These are phyloP conservation scores for Aporophyla lueneburgensis DNA, from an alignment of 2,888 invertebrate species.

Conservation along the genomic window DNA sequence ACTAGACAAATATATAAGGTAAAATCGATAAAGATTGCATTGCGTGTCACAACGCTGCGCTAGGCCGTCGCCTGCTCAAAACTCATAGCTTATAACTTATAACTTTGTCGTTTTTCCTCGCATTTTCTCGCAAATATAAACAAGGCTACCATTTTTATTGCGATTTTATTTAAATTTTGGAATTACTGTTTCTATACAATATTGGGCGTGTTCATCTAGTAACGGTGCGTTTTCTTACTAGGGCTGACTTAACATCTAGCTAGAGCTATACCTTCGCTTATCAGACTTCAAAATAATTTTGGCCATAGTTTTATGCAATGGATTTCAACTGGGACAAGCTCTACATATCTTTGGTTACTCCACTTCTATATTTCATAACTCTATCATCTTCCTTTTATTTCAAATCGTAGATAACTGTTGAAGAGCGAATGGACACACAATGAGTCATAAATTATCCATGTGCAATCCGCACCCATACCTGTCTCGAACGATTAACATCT, in stretches of 20 bases:
- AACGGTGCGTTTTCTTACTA: background rate
- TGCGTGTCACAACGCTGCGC: slow-evolving; percentile 29
- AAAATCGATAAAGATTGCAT: slow-evolving; percentile 43
- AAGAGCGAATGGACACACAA: background rate
- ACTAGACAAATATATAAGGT: background rate
- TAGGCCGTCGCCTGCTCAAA: slow-evolving; percentile 42
- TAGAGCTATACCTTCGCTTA: too few relatives aligned
- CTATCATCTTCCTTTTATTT: background rate
- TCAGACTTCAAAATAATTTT: too few relatives aligned
- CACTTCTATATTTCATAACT: background rate
- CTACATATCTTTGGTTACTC: background rate
- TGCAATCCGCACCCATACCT: slow-evolving; percentile 4
- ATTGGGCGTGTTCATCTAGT: background rate
- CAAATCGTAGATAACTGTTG: background rate
- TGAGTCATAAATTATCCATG: slow-evolving; percentile 18
- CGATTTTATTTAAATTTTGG: slow-evolving; percentile 18
- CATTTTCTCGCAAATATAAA: slow-evolving; percentile 24
- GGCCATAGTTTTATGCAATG: too few relatives aligned
- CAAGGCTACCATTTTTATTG: slow-evolving; percentile 20
- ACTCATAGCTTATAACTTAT: slow-evolving; percentile 36
- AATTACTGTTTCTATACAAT: background rate
- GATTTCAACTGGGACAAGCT: too few relatives aligned
- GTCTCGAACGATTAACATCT: background rate
- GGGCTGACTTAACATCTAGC: too few relatives aligned
- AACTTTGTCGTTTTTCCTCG: slow-evolving; percentile 33